Base-by-base conservation (phyloP, 2,797 vertebrate species). In the Lagodon rhomboides region DNA sequence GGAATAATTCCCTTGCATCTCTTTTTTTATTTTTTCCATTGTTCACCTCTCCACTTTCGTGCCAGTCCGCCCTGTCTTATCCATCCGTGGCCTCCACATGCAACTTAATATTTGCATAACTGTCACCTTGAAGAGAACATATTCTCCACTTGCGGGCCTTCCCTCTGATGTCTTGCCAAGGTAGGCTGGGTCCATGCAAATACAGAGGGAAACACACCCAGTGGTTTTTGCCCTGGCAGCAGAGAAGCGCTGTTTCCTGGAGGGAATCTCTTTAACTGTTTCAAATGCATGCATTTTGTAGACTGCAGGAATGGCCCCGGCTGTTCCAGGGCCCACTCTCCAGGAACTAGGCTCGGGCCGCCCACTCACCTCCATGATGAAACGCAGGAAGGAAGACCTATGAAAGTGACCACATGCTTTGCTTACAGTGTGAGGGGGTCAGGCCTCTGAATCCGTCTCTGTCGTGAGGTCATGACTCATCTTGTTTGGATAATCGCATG, bases 61-160 rank as follows among this genome's bases (percentile, higher is more conserved):
- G 30, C 43, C 5, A 3, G 23, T 27, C 53, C 72, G 22, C 15
- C 25, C 8, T 23, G 17, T 51, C 69, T 58, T 20, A 69, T 73
- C 59, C 59, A 17, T 67, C 55, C 67, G n/a, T 58, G 44, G 27
- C 46, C 41, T 25, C 38, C 49, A 25, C 67, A 68, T 74, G 71
- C 30, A 68, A 75, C 80, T 69, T 65, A 43, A 85, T 73, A 94
- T 94, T 94, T 94, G 93, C 93, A 94, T 94, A 94, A 94, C 93
- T 91, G 93, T 91, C 90, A 84, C 63, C 23, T 85, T 89, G 64
- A 85, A 65, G 68, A 80, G 77, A 86, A 85, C 56, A 75, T 38
- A 17, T 70, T 77, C 12, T 65, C 43, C 55, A 38, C 46, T 58
- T 13, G 47, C 59, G 41, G 58, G 78, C 59, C 68, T 87, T 79